Evolutionary conservation across 2,113 vertebrate species (phyloP).

Genomic region (Mastomys natalensis): DNA sequence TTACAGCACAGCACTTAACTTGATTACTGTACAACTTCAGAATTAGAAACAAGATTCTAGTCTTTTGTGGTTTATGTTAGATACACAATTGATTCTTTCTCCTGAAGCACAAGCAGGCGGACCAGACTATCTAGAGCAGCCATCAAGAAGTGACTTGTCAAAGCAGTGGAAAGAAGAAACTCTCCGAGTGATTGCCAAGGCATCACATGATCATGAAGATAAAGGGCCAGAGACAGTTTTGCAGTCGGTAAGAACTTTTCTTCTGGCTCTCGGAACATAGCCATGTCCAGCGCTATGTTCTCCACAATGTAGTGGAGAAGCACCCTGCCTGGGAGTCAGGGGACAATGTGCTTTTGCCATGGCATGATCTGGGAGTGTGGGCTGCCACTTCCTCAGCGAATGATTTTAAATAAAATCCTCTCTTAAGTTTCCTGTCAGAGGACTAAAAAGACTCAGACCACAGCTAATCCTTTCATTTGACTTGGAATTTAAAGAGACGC

Average conservation of each 20-base stretch:
- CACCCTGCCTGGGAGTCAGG: not conserved
- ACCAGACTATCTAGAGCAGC: slow-evolving; percentile 98
- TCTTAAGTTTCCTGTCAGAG: not conserved
- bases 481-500: slow-evolving; percentile 21
- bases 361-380: not conserved
- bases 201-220: slow-evolving; percentile 92
- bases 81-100: slow-evolving; percentile 79
- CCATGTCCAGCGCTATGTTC: not conserved
- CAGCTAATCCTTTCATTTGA: not conserved
- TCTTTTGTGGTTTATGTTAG: slow-evolving; percentile 62
- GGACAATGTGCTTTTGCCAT: not conserved
- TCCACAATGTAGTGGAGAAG: not conserved
- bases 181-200: slow-evolving; percentile 93
- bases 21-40: slow-evolving; percentile 18
- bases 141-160: slow-evolving; percentile 93
- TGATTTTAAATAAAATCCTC: not conserved
- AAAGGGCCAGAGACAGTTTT: slow-evolving; percentile 94
- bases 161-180: slow-evolving; percentile 96
- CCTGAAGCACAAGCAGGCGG: slow-evolving; percentile 91
- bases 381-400: not conserved
- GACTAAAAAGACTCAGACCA: not conserved
- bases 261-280: slow-evolving; percentile 51
- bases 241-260: slow-evolving; percentile 90
- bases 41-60: slow-evolving; percentile 46
- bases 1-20: slow-evolving; percentile 50